A percentile compares a stretch with the other conserved stretches of the same genome.
Evolutionary conservation across 1,140 invertebrate genomes (phyloP).

Genomic region (Macrobrachium nipponense): DNA sequence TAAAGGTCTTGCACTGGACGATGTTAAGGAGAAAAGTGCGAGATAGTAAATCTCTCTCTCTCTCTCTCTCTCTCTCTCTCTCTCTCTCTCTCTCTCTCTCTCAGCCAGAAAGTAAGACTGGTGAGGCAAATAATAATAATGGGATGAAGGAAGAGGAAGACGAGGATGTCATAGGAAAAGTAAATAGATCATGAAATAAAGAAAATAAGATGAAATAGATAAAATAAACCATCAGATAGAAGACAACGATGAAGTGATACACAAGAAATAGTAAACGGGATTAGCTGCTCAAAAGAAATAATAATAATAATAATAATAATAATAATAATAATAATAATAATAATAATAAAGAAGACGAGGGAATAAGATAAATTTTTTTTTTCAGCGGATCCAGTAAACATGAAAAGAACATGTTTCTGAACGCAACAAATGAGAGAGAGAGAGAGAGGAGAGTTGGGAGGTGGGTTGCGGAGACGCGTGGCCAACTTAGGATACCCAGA

Average conservation of each 20-base stretch:
- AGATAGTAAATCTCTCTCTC: neutral
- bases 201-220: neutral
- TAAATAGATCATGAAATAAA: neutral
- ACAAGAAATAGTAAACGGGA: neutral
- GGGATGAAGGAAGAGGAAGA: neutral
- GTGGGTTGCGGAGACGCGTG: neutral
- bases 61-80: neutral
- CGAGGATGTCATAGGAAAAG: neutral
- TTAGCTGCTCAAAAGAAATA: neutral
- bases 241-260: neutral
- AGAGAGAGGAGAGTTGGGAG: neutral
- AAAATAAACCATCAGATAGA: constrained; percentile 2
- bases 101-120: neutral
- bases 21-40: no score
- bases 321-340: constrained; percentile 17
- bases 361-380: neutral
- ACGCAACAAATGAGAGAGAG: neutral
- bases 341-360: neutral
- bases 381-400: neutral
- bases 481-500: neutral
- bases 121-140: no score
- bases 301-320: constrained; percentile 9
- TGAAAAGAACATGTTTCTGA: neutral
- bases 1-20: no score
- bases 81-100: neutral